Percentiles rank a stretch among this genome's conserved stretches.
Evolutionary conservation across 2,888 invertebrate species (phyloP).

Genomic region (Drosophila anceps): DNA sequence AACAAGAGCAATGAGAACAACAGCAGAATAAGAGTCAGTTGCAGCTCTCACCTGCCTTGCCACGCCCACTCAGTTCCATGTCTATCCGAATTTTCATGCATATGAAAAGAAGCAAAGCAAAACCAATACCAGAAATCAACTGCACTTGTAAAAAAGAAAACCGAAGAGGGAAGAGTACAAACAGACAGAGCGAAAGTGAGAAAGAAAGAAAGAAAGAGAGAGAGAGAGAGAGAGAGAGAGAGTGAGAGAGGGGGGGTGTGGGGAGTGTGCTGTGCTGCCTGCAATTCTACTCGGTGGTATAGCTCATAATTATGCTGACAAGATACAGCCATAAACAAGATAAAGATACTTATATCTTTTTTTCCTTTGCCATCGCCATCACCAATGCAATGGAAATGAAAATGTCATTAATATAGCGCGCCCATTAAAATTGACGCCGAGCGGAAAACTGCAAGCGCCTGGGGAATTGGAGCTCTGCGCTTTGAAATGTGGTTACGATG

Average conservation of each 20-base stretch:
- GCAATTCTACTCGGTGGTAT: slow-evolving; percentile 8
- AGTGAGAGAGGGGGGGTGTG: not conserved
- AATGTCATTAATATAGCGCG: slow-evolving; percentile 80
- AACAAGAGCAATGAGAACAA: slow-evolving; percentile 27
- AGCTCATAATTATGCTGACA: slow-evolving; percentile 79
- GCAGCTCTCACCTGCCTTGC: slow-evolving; percentile 46
- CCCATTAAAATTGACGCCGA: slow-evolving; percentile 76
- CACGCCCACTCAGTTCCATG: slow-evolving; percentile 51
- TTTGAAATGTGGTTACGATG: slow-evolving; percentile 53
- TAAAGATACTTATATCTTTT: slow-evolving; percentile 46
- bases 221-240: no score
- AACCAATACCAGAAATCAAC: slow-evolving; percentile 37
- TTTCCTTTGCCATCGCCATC: slow-evolving; percentile 12
- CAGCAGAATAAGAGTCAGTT: slow-evolving; percentile 21
- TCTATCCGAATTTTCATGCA: slow-evolving; percentile 39
- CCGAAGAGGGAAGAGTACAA: not conserved
- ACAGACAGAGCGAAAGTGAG: not conserved
- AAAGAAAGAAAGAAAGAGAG: not conserved
- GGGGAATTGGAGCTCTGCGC: slow-evolving; percentile 55
- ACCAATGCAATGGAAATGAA: slow-evolving; percentile 75
- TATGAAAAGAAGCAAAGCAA: slow-evolving; percentile 34
- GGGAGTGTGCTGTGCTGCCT: not conserved
- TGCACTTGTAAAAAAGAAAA: not conserved
- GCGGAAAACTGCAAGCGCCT: slow-evolving; percentile 69
- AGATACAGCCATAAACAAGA: slow-evolving; percentile 49